A percentile compares a stretch with the other conserved stretches of the same genome.
phyloP scores from a whole-genome alignment of 2,113 vertebrate species.

The Lycaon pictus region DNA sequence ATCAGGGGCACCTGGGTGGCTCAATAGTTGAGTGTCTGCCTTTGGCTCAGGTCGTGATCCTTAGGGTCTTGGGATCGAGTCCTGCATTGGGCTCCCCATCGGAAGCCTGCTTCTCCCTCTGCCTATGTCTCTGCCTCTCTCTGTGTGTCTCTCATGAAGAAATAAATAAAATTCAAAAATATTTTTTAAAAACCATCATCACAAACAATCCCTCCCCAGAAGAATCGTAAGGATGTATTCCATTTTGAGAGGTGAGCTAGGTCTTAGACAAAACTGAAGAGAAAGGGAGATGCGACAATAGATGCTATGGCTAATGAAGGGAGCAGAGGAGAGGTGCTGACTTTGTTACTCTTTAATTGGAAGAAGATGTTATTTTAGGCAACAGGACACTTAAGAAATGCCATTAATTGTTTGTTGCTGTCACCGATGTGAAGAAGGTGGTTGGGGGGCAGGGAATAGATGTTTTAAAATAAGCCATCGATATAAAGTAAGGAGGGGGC shows the following conservation, averaged over 20 bases:
- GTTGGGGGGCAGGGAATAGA: not conserved
- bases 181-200: not conserved
- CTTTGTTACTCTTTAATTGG: slow-evolving; percentile 64
- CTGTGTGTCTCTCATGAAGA: too few relatives aligned
- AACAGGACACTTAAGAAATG: slow-evolving; percentile 58
- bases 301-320: not conserved
- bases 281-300: slow-evolving; percentile 25
- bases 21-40: too few relatives aligned
- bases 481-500: not conserved
- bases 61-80: too few relatives aligned
- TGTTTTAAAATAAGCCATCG: slow-evolving; percentile 32
- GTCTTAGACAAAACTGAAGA: slow-evolving; percentile 16
- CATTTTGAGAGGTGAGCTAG: not conserved
- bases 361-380: slow-evolving; percentile 63
- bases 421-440: slow-evolving; percentile 49
- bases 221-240: not conserved
- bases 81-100: too few relatives aligned
- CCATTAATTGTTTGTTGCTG: slow-evolving; percentile 62
- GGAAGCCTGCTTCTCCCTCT: too few relatives aligned
- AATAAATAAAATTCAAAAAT: not conserved
- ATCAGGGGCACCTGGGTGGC: not conserved
- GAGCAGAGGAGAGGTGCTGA: not conserved
- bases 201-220: not conserved
- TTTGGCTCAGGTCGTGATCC: too few relatives aligned
- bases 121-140: too few relatives aligned